Evolutionary conservation across 2,113 vertebrate species (phyloP).

Genomic region (Panthera uncia): DNA sequence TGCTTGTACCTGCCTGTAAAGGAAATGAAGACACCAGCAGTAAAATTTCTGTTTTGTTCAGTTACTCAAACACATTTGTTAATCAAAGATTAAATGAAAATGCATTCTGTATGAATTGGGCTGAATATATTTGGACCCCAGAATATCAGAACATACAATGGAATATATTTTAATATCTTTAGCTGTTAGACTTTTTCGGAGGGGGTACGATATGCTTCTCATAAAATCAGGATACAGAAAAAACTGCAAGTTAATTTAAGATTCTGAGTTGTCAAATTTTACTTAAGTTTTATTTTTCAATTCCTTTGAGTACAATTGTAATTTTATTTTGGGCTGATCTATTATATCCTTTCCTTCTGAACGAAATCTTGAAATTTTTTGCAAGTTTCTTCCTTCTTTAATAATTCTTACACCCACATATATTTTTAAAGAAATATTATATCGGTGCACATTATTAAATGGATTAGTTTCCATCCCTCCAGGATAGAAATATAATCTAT

Average conservation of each 20-base stretch:
- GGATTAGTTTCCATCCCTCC: not conserved
- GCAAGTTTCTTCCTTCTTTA: not conserved
- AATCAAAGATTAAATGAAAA: constrained; percentile 9
- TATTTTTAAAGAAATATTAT: constrained; percentile 31
- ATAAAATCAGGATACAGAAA: not conserved
- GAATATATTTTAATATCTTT: constrained; percentile 24
- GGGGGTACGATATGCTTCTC: not conserved
- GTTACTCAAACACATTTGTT: not conserved
- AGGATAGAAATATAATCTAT: constrained; percentile 3
- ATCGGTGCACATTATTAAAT: not conserved
- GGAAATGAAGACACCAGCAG: not conserved
- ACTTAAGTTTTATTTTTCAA: constrained; percentile 30
- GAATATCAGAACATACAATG: not conserved
- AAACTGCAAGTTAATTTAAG: not conserved
- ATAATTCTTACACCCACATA: not conserved
- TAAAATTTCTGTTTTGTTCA: not conserved
- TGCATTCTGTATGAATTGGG: not conserved
- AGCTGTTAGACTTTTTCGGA: not conserved
- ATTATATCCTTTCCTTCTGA: constrained; percentile 1
- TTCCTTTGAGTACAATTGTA: constrained; percentile 14
- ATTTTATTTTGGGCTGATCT: not conserved
- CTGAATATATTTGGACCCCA: not conserved
- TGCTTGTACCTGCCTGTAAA: not conserved
- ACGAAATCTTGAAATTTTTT: constrained; percentile 36
- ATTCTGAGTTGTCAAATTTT: not conserved